These are phyloP conservation scores for Babylonia areolata DNA, from an alignment of 1,140 invertebrate species.

Conservation along the genomic window DNA sequence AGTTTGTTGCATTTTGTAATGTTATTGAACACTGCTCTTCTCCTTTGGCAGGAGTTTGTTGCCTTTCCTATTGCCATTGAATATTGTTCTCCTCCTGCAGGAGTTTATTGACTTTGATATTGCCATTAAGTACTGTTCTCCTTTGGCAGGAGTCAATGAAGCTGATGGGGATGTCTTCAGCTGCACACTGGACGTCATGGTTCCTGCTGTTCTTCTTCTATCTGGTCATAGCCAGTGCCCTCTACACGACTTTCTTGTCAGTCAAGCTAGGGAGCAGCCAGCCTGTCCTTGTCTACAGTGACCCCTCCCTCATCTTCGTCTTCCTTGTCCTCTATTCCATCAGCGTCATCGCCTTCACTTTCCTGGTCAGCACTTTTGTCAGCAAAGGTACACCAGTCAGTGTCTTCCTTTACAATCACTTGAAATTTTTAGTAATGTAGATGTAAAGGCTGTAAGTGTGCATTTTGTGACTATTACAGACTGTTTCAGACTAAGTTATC, in stretches of 20 bases:
- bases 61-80: no score
- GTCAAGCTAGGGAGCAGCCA: slow-evolving; percentile 55
- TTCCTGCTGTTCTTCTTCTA: slow-evolving; percentile 86
- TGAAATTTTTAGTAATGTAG: no score
- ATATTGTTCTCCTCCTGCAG: no score
- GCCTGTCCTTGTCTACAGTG: slow-evolving; percentile 76
- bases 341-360: slow-evolving; percentile 79
- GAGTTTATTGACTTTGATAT: no score
- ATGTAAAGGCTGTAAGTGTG: no score
- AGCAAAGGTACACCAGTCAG: slow-evolving; percentile 76
- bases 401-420: no score
- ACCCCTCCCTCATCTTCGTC: slow-evolving; percentile 75
- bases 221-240: slow-evolving; percentile 79
- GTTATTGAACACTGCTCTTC: no score
- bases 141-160: slow-evolving; percentile 87
- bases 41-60: no score
- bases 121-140: background rate
- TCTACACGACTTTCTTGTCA: slow-evolving; percentile 78
- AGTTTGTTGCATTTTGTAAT: no score
- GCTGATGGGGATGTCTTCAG: slow-evolving; percentile 89
- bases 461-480: no score
- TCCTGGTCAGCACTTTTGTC: slow-evolving; percentile 79
- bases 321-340: slow-evolving; percentile 73
- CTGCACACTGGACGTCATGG: slow-evolving; percentile 90
- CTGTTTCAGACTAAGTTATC: no score